Evolutionary conservation across 1,140 invertebrate genomes (phyloP), one percentile per base, ranked within the genome.

Genomic region (Drosophila insularis): DNA sequence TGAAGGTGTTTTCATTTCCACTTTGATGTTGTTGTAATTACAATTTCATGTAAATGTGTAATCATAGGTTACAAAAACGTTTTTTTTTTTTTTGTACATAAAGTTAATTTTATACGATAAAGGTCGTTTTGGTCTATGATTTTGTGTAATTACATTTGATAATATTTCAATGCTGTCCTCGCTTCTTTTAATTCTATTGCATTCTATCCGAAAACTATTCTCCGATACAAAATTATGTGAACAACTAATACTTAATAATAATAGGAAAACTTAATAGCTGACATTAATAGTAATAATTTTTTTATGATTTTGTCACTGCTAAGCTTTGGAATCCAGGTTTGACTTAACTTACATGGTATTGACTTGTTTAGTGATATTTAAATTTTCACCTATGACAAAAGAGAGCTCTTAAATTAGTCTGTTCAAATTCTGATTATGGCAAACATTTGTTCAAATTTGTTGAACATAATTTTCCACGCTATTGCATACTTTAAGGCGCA

Each of bases 91-190:
- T 87, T 89, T 67, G 79, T 59, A 75, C 75, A 82, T 79, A 68
- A 66, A 82, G 73, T 75, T 80, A 71, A 78, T 89, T 89, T 82
- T 80, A 78, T 79, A 76, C 84, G 68, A 87, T 87, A 87, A 27
- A 87, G 84, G 84, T 80, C 82, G 82, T 89, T 80, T 89, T 87
- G 84, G 73, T 89, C 71, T 78, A 84, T 80, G 76, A 74, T 80
- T 87, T 89, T 87, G 76, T 80, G 84, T 87, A 87, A 87, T 87
- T 87, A 65, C 84, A 75, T 84, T 84, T 89, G 77, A 87, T 87
- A 80, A 87, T 70, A 77, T 81, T 86, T 86, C 84, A 82, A 87
- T 89, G 84, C 37, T 59, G 31, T 21, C 43, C 43, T 50, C 43
- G 43, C 43, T 50, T 19, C 19, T 50, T 27, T 27, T 27, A 27